Evolutionary conservation across 2,113 vertebrate species (phyloP), one percentile per base, ranked within the genome.

Genomic region (Neodontobutis hainanensis): DNA sequence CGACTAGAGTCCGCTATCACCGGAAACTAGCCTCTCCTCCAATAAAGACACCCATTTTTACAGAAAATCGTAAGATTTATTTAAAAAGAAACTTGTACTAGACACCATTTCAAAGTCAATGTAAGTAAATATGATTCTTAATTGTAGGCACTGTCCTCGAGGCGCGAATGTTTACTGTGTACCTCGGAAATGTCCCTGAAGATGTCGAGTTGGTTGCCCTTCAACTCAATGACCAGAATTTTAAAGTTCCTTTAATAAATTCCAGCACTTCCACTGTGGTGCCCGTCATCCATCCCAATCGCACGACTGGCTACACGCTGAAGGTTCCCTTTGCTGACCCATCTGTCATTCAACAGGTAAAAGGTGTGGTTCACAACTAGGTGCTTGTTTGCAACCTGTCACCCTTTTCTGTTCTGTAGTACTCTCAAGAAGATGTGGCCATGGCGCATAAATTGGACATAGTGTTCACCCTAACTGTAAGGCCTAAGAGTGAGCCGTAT

Each of bases 241-340:
- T 63, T 2, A 0, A 1, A 0, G 3, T 71, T 0, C 48, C 47
- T 0, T 11, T 74, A n/a, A 15, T 32, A 0, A 71, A 78, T 11
- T 1, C 27, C 0, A 85, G 60, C 63, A 19, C 12, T 0, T 15
- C 8, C 34, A 10, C 15, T 0, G 11, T 91, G 6, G 66, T 36
- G 1, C 11, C 60, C 9, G 56, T 71, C 0, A 3, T 27, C n/a
- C 15, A 85, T 0, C n/a, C 55, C 4, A 82, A 86, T 62, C 12
- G 34, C 48, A 88, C 77, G 0, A 72, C 65, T 32, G 66, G 70
- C 3, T 91, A 85, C 77, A 83, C 75, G 5, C 44, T 92, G 40
- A 72, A 42, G 52, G 83, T 92, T 15, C 73, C 79, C 0, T 89
- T 90, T 48, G 60, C 82, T 2, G 62, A 88, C 40, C 27, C 79